These are phyloP conservation scores for Pissodes strobi DNA, from an alignment of 1,140 invertebrate genomes.

Conservation along the genomic window DNA sequence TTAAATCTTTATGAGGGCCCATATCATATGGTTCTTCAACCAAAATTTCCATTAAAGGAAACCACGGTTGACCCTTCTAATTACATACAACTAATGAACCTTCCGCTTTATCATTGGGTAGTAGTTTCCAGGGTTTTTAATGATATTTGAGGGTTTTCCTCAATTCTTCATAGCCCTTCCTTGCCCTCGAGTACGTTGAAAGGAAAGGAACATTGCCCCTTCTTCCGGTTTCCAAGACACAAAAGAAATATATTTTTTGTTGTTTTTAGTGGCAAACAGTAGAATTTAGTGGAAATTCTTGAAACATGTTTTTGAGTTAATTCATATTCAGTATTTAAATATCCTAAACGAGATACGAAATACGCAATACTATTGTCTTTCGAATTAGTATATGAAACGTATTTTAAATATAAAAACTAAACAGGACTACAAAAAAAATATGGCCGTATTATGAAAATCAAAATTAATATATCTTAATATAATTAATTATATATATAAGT, in stretches of 20 bases:
- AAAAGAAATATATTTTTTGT: conserved; percentile 42
- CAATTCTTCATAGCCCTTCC: too few relatives aligned
- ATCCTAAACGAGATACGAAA: conserved; percentile 35
- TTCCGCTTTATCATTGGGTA: conserved; percentile 40
- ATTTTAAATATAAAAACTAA: too few relatives aligned
- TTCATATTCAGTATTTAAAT: too few relatives aligned
- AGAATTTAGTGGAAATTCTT: conserved; percentile 29
- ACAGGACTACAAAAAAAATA: too few relatives aligned
- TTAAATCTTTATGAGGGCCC: conserved; percentile 15
- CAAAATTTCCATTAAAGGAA: conserved; percentile 20
- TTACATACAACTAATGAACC: conserved; percentile 42
- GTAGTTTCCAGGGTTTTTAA: too few relatives aligned
- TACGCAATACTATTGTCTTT: conserved; percentile 42
- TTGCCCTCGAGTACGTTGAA: conserved; percentile 52
- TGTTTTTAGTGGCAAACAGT: conserved; percentile 46
- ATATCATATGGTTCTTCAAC: conserved; percentile 22
- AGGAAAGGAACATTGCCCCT: conserved; percentile 14
- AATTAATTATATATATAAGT: conserved; percentile 39
- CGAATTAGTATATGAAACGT: conserved; percentile 39
- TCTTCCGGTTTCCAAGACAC: conserved; percentile 40
- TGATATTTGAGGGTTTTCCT: too few relatives aligned
- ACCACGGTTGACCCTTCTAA: conserved; percentile 41
- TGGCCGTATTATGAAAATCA: too few relatives aligned
- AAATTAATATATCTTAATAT: too few relatives aligned
- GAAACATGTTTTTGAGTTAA: background rate